A percentile compares a stretch with the other conserved stretches of the same genome.
Conservation (phyloP, 2,888 invertebrate genomes). For the Pteria penguin region DNA sequence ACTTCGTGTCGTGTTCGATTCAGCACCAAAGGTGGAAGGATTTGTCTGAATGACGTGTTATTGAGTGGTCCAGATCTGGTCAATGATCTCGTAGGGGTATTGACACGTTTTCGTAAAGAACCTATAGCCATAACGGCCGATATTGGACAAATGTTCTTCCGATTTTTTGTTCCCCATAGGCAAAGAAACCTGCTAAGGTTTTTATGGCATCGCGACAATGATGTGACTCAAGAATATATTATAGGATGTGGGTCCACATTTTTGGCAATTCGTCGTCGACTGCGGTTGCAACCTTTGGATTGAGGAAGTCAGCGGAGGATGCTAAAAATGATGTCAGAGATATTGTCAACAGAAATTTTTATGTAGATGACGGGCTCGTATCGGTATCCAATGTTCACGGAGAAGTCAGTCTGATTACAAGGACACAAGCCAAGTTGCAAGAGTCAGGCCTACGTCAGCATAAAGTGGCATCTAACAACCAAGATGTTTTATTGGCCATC, state of each 20-base stretch:
- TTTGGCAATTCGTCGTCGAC: constrained; percentile 37
- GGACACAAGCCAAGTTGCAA: not conserved
- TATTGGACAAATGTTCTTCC: not conserved
- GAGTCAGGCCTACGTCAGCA: not conserved
- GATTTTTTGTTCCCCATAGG: not conserved
- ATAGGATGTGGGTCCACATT: constrained; percentile 32
- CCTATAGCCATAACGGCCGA: not conserved
- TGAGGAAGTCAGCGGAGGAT: constrained; percentile 1
- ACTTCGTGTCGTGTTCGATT: constrained; percentile 3
- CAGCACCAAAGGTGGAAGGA: not conserved
- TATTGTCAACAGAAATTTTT: not conserved
- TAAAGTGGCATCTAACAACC: not conserved
- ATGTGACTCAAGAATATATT: not conserved
- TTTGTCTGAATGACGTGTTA: constrained; percentile 19
- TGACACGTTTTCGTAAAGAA: not conserved
- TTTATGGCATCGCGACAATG: not conserved
- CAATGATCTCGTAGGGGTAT: not conserved
- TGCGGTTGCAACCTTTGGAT: constrained; percentile 14
- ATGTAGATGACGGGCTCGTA: not conserved
- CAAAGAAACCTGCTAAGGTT: not conserved
- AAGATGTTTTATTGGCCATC: not conserved
- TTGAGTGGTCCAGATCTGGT: not conserved
- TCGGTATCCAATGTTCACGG: not conserved
- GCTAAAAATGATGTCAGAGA: not conserved
- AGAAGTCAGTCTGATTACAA: not conserved